These are phyloP conservation scores for Onychostruthus taczanowskii DNA, from an alignment of 2,113 vertebrate genomes.

Conservation along the genomic window DNA sequence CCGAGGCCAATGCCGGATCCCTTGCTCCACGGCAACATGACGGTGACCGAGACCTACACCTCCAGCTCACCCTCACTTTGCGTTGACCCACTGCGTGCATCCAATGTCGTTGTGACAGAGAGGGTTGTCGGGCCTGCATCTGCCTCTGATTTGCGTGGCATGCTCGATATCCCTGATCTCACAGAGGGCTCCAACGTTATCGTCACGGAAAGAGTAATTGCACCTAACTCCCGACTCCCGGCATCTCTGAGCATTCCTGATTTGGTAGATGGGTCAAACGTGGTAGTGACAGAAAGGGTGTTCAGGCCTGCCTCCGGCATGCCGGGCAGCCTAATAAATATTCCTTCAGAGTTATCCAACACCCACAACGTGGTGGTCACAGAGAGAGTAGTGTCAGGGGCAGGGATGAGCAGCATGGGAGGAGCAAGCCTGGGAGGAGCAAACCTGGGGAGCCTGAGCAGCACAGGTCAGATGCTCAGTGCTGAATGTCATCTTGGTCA, in stretches of 20 bases:
- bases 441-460: slow-evolving; percentile 42
- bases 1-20: slow-evolving; percentile 64
- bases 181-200: slow-evolving; percentile 76
- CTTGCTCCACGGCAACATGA: slow-evolving; percentile 68
- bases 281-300: slow-evolving; percentile 79
- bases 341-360: slow-evolving; percentile 68
- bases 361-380: slow-evolving; percentile 77
- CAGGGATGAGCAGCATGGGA: slow-evolving; percentile 51
- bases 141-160: slow-evolving; percentile 67
- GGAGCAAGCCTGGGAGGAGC: neutral
- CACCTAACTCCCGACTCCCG: slow-evolving; percentile 69
- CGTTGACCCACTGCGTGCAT: slow-evolving; percentile 68
- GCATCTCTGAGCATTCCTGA: slow-evolving; percentile 71
- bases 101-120: slow-evolving; percentile 75
- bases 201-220: slow-evolving; percentile 78
- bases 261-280: slow-evolving; percentile 74
- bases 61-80: slow-evolving; percentile 54
- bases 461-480: slow-evolving; percentile 16
- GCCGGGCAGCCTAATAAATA: slow-evolving; percentile 72
- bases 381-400: slow-evolving; percentile 78
- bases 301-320: slow-evolving; percentile 71
- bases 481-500: slow-evolving; percentile 69
- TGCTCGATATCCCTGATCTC: slow-evolving; percentile 75
- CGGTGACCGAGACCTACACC: slow-evolving; percentile 77
- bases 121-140: slow-evolving; percentile 72